Evolutionary conservation across 2,113 vertebrate species (phyloP).

Genomic region (Mus spicilegus): DNA sequence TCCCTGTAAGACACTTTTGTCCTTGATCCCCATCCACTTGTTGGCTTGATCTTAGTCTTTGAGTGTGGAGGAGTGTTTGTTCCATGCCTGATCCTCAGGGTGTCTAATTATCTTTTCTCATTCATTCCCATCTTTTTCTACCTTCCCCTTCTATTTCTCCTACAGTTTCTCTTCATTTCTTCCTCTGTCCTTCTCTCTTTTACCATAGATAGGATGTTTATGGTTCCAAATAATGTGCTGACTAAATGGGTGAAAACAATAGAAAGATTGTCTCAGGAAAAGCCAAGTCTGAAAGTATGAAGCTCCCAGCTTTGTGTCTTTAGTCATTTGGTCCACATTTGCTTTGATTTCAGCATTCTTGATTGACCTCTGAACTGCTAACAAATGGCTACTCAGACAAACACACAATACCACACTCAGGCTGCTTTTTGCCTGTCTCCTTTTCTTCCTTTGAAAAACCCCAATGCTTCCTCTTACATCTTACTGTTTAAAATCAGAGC

Average conservation of each 20-base stretch:
- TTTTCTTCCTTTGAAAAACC: background rate
- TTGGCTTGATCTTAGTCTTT: background rate
- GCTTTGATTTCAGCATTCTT: background rate
- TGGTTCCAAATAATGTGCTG: background rate
- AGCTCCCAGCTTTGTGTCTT: background rate
- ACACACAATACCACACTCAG: background rate
- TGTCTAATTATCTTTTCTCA: background rate
- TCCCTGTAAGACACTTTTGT: background rate
- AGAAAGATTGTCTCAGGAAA: background rate
- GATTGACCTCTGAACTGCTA: background rate
- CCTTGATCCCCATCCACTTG: fast-evolving
- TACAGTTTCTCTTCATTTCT: background rate
- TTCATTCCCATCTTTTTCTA: background rate
- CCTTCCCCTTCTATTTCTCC: background rate
- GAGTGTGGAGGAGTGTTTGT: background rate
- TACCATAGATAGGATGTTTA: background rate
- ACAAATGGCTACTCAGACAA: background rate
- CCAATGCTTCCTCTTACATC: background rate
- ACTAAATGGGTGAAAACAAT: background rate
- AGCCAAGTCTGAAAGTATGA: background rate
- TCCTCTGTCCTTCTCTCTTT: background rate
- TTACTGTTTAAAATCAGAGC: background rate
- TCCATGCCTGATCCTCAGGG: background rate
- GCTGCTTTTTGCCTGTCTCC: too few species aligned
- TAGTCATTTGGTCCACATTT: background rate